These are phyloP conservation scores for Amphipyra tragopoginis DNA, from an alignment of 2,888 invertebrate genomes.

Conservation along the genomic window DNA sequence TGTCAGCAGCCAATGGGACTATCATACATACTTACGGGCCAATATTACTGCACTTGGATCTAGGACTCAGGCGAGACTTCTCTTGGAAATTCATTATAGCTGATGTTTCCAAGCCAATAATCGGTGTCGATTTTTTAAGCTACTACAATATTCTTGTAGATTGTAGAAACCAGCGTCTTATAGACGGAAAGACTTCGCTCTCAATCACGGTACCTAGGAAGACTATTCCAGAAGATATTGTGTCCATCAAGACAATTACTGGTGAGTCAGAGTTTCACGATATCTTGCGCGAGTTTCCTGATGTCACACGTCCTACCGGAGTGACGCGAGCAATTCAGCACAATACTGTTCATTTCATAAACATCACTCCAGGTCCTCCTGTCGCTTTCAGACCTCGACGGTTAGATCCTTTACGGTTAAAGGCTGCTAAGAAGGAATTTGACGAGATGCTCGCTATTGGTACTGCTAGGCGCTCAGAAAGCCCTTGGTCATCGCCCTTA, in stretches of 20 bases:
- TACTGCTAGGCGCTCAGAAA: constrained; percentile 18
- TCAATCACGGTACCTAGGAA: not conserved
- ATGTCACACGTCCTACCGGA: constrained; percentile 4
- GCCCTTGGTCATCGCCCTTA: not conserved
- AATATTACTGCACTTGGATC: constrained; percentile 1
- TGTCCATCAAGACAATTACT: constrained; percentile 5
- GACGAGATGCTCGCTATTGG: constrained; percentile 56
- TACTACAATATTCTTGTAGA: constrained; percentile 12
- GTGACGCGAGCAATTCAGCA: not conserved
- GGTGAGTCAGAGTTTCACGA: constrained; percentile 1
- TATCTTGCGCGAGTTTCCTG: constrained; percentile 4
- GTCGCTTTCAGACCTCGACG: constrained; percentile 58
- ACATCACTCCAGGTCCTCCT: constrained; percentile 60
- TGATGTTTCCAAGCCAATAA: constrained; percentile 13
- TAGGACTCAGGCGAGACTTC: constrained; percentile 12
- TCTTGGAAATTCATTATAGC: constrained; percentile 9
- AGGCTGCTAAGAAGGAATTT: too few species aligned
- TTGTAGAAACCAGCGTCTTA: constrained; percentile 17
- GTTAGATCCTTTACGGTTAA: constrained; percentile 60
- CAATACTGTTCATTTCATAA: constrained; percentile 20
- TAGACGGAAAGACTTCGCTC: constrained; percentile 8
- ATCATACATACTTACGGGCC: constrained; percentile 7
- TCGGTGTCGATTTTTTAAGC: constrained; percentile 6
- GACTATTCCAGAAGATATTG: not conserved
- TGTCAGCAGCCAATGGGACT: not conserved